These are phyloP conservation scores for Musca domestica DNA, from an alignment of 1,140 invertebrate species.

Conservation along the genomic window DNA sequence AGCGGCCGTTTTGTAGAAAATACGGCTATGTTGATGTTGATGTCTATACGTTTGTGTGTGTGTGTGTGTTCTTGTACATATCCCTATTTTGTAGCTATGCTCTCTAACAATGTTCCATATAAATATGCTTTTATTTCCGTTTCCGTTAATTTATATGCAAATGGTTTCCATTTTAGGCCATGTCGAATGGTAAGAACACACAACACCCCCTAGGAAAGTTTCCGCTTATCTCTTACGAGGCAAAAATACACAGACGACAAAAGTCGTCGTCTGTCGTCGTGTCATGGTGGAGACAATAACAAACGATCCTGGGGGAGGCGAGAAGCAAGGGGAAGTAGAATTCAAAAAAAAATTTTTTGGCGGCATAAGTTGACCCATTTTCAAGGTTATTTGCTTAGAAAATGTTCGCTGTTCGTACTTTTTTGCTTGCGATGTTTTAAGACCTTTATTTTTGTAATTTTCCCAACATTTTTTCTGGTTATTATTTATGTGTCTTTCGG, in stretches of 20 bases:
- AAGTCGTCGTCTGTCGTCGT: too few relatives aligned
- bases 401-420: neutral
- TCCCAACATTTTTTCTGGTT: neutral
- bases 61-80: neutral
- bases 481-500: neutral
- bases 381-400: constrained; percentile 10
- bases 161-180: neutral
- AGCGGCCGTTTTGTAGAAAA: neutral
- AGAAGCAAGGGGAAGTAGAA: too few relatives aligned
- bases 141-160: constrained; percentile 5
- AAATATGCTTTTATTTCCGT: neutral
- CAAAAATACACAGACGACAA: too few relatives aligned
- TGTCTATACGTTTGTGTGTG: neutral
- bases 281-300: too few relatives aligned
- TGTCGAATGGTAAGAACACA: too few relatives aligned
- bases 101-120: too few relatives aligned
- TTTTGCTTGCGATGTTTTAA: neutral
- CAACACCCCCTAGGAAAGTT: too few relatives aligned
- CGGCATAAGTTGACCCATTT: neutral
- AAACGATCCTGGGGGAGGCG: too few relatives aligned
- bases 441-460: neutral
- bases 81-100: too few relatives aligned
- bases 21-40: neutral
- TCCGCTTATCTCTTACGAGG: too few relatives aligned
- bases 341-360: too few relatives aligned